Conservation (phyloP, 2,888 invertebrate genomes). For the Luperina testacea region DNA sequence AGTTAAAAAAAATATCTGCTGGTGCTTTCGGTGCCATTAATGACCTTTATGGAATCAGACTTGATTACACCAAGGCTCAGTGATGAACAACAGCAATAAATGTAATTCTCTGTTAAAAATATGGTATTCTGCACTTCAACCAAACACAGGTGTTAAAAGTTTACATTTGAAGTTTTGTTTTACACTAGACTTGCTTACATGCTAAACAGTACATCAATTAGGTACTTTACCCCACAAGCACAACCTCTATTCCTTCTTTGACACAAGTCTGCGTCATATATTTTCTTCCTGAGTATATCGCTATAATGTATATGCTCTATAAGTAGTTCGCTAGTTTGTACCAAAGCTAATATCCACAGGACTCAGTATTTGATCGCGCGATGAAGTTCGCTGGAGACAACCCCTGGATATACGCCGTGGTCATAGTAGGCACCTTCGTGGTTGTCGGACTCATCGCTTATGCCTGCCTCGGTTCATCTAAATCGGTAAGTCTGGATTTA, state of each 20-base stretch:
- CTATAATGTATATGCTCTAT: slow-evolving; percentile 57
- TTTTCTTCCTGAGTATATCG: too few species aligned
- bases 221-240: neutral
- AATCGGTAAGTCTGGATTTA: slow-evolving; percentile 84
- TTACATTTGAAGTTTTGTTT: neutral
- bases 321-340: slow-evolving; percentile 62
- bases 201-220: neutral
- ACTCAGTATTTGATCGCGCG: slow-evolving; percentile 94
- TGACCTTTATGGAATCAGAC: neutral
- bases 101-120: neutral
- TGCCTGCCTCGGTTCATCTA: slow-evolving; percentile 92
- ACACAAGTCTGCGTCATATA: neutral
- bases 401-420: slow-evolving; percentile 97
- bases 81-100: neutral
- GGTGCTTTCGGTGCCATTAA: neutral
- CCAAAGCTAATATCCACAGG: slow-evolving; percentile 88
- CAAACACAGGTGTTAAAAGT: neutral
- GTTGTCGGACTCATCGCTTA: slow-evolving; percentile 95
- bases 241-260: neutral
- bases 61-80: neutral
- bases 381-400: slow-evolving; percentile 94
- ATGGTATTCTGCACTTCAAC: neutral
- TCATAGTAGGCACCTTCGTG: slow-evolving; percentile 94
- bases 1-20: neutral
- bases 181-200: neutral